These are phyloP conservation scores for Drosophila sp. DNA, from an alignment of 1,140 invertebrate species.

Conservation along the genomic window DNA sequence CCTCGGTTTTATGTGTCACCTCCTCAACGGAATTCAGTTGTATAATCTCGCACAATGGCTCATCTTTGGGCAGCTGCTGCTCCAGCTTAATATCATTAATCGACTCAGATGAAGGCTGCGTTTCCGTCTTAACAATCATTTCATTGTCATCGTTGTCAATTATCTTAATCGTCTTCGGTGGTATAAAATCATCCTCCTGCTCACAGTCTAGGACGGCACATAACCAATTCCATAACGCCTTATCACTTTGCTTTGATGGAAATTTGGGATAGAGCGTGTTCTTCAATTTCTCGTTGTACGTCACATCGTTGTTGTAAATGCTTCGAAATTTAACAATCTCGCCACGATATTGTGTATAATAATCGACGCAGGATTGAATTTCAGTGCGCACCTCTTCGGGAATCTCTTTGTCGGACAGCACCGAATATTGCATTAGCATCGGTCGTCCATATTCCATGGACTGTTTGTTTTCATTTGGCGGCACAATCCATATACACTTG, in stretches of 20 bases:
- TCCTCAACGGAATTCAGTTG: slow-evolving; percentile 51
- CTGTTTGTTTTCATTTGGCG: slow-evolving; percentile 95
- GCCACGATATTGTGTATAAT: slow-evolving; percentile 90
- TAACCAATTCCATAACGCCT: slow-evolving; percentile 87
- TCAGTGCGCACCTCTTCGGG: slow-evolving; percentile 93
- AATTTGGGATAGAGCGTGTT: slow-evolving; percentile 88
- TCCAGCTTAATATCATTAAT: slow-evolving; percentile 55
- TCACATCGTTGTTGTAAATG: slow-evolving; percentile 89
- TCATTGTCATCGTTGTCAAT: slow-evolving; percentile 72
- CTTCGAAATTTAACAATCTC: slow-evolving; percentile 92
- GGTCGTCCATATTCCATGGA: slow-evolving; percentile 94
- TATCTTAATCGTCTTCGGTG: slow-evolving; percentile 79
- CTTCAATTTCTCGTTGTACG: slow-evolving; percentile 92
- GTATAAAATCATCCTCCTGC: slow-evolving; percentile 82
- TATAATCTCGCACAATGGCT: slow-evolving; percentile 41
- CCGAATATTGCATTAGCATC: slow-evolving; percentile 94
- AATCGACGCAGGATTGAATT: slow-evolving; percentile 94
- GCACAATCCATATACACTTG: slow-evolving; percentile 96
- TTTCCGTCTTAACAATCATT: slow-evolving; percentile 55
- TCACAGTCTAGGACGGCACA: slow-evolving; percentile 79
- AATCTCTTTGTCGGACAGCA: slow-evolving; percentile 92
- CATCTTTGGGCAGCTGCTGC: slow-evolving; percentile 55
- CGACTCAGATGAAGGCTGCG: slow-evolving; percentile 25
- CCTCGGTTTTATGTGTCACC: slow-evolving; percentile 60
- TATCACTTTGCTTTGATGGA: slow-evolving; percentile 88